Evolutionary conservation across 2,113 vertebrate species (phyloP), one percentile per base, ranked within the genome.

Genomic region (Deroptyus accipitrinus): DNA sequence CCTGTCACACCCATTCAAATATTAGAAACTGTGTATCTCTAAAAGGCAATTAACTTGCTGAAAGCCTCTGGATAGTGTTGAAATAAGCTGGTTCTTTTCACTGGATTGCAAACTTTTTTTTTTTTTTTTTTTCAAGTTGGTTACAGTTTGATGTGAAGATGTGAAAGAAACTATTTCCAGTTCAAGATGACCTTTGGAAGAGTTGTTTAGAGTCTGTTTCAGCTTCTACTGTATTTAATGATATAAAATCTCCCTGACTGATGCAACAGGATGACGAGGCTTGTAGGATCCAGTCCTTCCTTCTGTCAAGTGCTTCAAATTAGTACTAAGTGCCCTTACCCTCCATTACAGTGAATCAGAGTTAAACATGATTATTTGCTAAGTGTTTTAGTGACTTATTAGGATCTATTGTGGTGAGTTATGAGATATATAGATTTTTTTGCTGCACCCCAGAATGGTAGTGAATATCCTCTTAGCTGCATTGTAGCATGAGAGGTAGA

Each of bases 271-370:
- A 41, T 86, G 55, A 83, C 75, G 46, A 83, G 68, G 51, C 10
- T 27, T 54, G 14, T 55, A 70, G 31, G 7, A 8, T 18, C 5
- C 10, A 35, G 54, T 55, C 17, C 10, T 81, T 68, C 35, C 0
- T 2, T 8, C 20, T 61, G 4, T 16, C 0, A 1, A 25, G 16
- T 52, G 20, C 23, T 42, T 75, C 44, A 78, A 17, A 70, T 16
- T 6, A 62, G 31, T 30, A 9, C 13, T 37, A 48, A 67, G 18
- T 59, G 48, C 14, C 31, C 18, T 87, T 55, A 51, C 14, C 18
- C 14, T 79, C 31, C 28, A n/a, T 52, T 69, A 35, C 31, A 57
- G 18, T 79, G 64, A 78, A 28, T 63, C 27, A 52, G 30, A 88
- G 16, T 42, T 86, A 75, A 85, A 69, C 30, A 39, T 23, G 4